Conservation (phyloP, 1,140 invertebrate genomes). For the Eupeodes corollae region DNA sequence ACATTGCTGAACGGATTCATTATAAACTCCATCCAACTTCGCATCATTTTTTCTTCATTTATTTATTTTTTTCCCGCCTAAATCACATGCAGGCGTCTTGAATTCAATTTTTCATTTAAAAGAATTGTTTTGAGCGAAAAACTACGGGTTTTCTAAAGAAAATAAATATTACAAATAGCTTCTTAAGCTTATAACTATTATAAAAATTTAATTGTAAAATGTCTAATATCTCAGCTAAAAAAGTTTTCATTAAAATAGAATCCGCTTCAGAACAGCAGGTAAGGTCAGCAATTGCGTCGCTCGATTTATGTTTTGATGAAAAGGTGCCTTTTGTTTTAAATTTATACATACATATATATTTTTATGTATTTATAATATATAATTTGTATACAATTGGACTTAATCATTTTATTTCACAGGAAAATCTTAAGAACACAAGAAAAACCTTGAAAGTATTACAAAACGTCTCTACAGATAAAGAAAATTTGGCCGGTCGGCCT, state of each 20-base stretch:
- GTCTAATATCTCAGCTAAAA: constrained; percentile 26
- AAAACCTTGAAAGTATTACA: constrained; percentile 48
- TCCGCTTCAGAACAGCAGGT: constrained; percentile 38
- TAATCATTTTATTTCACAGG: constrained; percentile 18
- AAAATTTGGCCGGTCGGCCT: constrained; percentile 44
- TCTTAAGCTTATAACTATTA: too few relatives aligned
- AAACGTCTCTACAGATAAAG: constrained; percentile 46
- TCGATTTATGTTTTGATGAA: background rate
- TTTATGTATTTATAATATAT: background rate
- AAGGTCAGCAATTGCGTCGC: constrained; percentile 4
- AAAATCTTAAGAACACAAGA: constrained; percentile 40
- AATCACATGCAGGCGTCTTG: too few relatives aligned
- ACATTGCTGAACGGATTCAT: too few relatives aligned
- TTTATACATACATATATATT: constrained; percentile 5
- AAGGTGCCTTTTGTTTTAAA: background rate
- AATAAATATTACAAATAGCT: too few relatives aligned
- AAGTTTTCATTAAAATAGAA: constrained; percentile 39
- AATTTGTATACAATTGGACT: background rate
- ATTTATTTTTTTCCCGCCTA: too few relatives aligned
- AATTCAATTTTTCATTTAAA: too few relatives aligned
- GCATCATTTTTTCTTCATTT: too few relatives aligned
- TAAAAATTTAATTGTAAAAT: constrained; percentile 9
- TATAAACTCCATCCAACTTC: too few relatives aligned
- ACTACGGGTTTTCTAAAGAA: too few relatives aligned
- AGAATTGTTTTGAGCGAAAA: too few relatives aligned